A percentile compares a stretch with the other conserved stretches of the same genome.
These are phyloP conservation scores for Caradrina kadenii DNA, from an alignment of 2,888 invertebrate species.

Conservation along the genomic window DNA sequence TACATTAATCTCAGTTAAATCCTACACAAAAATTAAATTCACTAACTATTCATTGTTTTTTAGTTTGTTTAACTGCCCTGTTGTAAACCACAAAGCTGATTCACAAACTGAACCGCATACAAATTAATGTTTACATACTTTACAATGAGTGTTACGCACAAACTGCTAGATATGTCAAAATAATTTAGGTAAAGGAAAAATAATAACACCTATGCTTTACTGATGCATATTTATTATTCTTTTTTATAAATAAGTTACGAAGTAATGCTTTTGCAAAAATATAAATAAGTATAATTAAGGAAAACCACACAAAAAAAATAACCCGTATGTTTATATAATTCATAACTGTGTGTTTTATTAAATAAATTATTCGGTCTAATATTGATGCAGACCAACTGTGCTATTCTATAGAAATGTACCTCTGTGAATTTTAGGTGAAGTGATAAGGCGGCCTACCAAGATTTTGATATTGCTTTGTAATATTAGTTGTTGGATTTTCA, in stretches of 20 bases:
- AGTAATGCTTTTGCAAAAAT: neutral
- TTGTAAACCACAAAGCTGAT: neutral
- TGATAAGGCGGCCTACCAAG: no score
- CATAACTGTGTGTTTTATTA: neutral
- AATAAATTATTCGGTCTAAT: neutral
- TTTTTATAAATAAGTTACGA: neutral
- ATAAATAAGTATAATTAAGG: slow-evolving; percentile 11
- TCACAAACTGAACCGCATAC: neutral
- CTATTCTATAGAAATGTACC: no score
- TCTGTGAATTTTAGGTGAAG: no score
- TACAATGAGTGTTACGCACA: neutral
- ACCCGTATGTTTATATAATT: slow-evolving; percentile 1
- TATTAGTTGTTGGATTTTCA: no score
- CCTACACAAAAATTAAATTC: neutral
- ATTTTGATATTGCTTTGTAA: no score
- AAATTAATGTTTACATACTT: neutral
- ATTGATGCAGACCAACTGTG: no score
- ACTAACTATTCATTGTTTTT: neutral
- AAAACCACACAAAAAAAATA: slow-evolving; percentile 1
- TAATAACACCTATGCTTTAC: no score
- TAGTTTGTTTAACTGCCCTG: neutral
- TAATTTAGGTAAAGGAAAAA: neutral
- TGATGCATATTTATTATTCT: neutral
- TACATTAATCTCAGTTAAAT: no score
- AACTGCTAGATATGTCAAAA: neutral